Evolutionary conservation across 2,888 invertebrate genomes (phyloP), one percentile per base, ranked within the genome.

Genomic region (Protodeltote pygarga): DNA sequence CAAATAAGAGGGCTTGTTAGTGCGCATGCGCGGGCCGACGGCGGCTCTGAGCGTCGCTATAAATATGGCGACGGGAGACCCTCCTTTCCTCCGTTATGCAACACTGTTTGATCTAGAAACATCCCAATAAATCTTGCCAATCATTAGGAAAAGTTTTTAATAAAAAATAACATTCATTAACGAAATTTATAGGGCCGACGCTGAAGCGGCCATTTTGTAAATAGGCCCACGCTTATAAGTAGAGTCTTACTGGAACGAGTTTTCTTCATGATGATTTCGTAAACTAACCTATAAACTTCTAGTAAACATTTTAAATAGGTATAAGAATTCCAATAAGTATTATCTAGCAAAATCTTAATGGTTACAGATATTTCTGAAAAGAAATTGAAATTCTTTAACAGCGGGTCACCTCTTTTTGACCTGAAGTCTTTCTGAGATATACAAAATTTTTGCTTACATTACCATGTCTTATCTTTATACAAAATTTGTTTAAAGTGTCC

Each of bases 11-110:
- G 60, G 59, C 55, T 48, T 27, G 14, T 10, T 42, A 16, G 24
- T 35, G 46, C 83, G 83, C 83, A 81, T 79, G 83, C 80, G 82
- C 50, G 55, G 9, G 19, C 67, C 70, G 50, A n/a, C 54, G 51
- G 52, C 50, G 39, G 57, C 40, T 54, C 69, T 70, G 67, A 53
- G 73, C 50, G 70, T 64, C 42, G 35, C 62, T 76, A 81, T 81
- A 79, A 76, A 81, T 77, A 76, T 66, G 75, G 72, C 75, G 77
- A 69, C 75, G 73, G 65, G 71, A 73, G 75, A 73, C 78, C 77
- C 66, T 67, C 65, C 71, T 78, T 67, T 68, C 78, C 75, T 67
- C 52, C 75, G 82, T 90, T 89, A 89, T 86, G 85, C 85, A 89
- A 87, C 79, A 73, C 61, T 58, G 59, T 78, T 79, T 79, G 76